A percentile compares a stretch with the other conserved stretches of the same genome.
Conservation (phyloP, 2,888 invertebrate species). For the Andrena praecox region DNA sequence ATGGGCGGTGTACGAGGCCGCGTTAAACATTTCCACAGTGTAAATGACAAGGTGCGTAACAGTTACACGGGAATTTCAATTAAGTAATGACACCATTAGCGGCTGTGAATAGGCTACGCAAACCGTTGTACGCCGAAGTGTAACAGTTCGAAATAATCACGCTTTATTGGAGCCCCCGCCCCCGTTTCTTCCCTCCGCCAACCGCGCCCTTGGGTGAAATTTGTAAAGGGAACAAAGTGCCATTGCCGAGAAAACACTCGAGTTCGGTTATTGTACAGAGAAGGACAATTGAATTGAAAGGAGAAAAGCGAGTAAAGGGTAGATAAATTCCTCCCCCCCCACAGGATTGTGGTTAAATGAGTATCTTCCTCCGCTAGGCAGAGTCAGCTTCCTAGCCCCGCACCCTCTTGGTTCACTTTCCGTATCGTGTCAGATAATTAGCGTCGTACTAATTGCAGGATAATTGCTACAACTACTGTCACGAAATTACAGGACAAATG, state of each 20-base stretch:
- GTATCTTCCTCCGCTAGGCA: slow-evolving; percentile 9
- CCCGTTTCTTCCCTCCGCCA: not conserved
- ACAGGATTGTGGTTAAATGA: slow-evolving; percentile 39
- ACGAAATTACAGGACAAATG: slow-evolving; percentile 26
- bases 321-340: slow-evolving; percentile 45
- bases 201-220: slow-evolving; percentile 8
- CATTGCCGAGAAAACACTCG: slow-evolving; percentile 43
- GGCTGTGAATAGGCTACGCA: not conserved
- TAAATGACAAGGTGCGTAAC: slow-evolving; percentile 47
- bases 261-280: slow-evolving; percentile 40
- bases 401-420: slow-evolving; percentile 24
- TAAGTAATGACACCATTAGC: slow-evolving; percentile 40
- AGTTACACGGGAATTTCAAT: slow-evolving; percentile 42
- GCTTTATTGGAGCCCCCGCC: slow-evolving; percentile 20
- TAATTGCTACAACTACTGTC: slow-evolving; percentile 36
- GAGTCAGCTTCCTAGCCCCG: slow-evolving; percentile 4
- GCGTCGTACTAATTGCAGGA: slow-evolving; percentile 28
- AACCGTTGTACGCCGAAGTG: slow-evolving; percentile 13
- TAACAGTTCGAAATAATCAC: slow-evolving; percentile 33
- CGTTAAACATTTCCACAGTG: slow-evolving; percentile 47
- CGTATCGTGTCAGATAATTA: slow-evolving; percentile 33
- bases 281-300: slow-evolving; percentile 40
- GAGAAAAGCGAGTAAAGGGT: slow-evolving; percentile 12
- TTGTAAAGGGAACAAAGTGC: slow-evolving; percentile 51
- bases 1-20: slow-evolving; percentile 15